phyloP scores from a whole-genome alignment of 2,797 vertebrate genomes.

The Triplophysa bombifrons region DNA sequence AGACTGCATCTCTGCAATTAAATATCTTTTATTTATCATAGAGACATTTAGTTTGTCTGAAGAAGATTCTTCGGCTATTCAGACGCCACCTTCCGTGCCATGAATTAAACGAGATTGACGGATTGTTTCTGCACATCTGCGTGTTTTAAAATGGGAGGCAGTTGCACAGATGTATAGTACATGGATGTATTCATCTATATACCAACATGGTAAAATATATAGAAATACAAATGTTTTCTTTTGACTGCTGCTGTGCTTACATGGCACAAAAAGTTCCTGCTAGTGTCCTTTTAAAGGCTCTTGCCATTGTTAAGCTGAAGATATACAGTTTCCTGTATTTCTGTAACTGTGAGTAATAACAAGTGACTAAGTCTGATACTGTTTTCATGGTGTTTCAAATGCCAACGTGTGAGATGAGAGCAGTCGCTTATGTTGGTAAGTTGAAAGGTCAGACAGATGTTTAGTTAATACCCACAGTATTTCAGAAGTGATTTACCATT shows the following conservation, averaged over 20 bases:
- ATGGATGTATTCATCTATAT: conserved; percentile 44
- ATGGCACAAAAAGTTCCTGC: conserved; percentile 24
- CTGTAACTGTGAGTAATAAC: conserved; percentile 48
- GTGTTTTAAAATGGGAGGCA: conserved; percentile 44
- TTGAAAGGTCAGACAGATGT: background rate
- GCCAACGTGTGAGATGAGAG: conserved; percentile 4
- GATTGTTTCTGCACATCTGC: conserved; percentile 57
- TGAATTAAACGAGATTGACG: conserved; percentile 40
- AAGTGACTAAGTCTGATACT: conserved; percentile 49
- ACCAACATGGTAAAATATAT: conserved; percentile 30
- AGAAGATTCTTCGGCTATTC: conserved; percentile 32
- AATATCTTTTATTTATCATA: conserved; percentile 54
- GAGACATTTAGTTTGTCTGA: conserved; percentile 44
- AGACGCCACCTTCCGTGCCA: conserved; percentile 49
- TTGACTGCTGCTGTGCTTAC: conserved; percentile 11
- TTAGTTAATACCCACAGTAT: too few relatives aligned
- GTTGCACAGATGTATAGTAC: conserved; percentile 48
- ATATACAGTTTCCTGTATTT: conserved; percentile 56
- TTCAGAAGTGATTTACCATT: too few relatives aligned
- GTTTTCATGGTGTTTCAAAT: conserved; percentile 14
- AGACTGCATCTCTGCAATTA: conserved; percentile 52
- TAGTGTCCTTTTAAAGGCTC: conserved; percentile 41
- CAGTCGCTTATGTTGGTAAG: conserved; percentile 13
- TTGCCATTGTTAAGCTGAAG: conserved; percentile 51
- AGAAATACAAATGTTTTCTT: conserved; percentile 15